phyloP scores from a whole-genome alignment of 1,140 invertebrate genomes.

The Heliconius hewitsoni region DNA sequence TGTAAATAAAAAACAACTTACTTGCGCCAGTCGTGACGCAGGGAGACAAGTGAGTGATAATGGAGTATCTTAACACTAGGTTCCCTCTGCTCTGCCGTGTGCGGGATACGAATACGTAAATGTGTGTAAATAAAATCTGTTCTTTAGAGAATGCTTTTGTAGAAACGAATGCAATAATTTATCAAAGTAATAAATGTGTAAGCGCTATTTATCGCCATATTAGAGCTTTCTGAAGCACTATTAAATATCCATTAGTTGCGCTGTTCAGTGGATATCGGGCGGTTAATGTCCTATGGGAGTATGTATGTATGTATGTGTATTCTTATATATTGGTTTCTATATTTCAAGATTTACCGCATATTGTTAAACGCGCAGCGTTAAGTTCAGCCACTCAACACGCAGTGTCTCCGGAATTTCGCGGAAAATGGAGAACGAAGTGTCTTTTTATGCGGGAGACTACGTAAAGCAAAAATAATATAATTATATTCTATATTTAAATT shows the following conservation, averaged over 20 bases:
- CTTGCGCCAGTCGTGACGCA: no score
- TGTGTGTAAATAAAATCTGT: background rate
- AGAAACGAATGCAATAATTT: constrained; percentile 13
- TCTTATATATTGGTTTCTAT: background rate
- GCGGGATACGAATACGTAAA: no score
- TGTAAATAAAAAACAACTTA: background rate
- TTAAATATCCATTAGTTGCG: constrained; percentile 30
- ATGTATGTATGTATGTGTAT: constrained; percentile 1
- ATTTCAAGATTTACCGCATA: background rate
- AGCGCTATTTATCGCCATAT: constrained; percentile 28
- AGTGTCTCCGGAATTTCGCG: no score
- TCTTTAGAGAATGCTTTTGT: background rate
- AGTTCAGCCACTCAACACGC: no score
- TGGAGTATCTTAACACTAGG: no score
- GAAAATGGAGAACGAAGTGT: no score
- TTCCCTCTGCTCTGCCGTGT: no score
- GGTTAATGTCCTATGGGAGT: constrained; percentile 29
- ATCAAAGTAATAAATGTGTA: constrained; percentile 30
- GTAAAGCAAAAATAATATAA: no score
- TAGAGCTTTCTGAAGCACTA: constrained; percentile 31
- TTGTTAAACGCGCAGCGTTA: background rate
- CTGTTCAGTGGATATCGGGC: constrained; percentile 27
- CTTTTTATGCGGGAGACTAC: no score
- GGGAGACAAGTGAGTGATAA: no score
- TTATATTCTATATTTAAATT: background rate